Base-by-base conservation (phyloP, 2,113 vertebrate species). In the Micromys minutus region DNA sequence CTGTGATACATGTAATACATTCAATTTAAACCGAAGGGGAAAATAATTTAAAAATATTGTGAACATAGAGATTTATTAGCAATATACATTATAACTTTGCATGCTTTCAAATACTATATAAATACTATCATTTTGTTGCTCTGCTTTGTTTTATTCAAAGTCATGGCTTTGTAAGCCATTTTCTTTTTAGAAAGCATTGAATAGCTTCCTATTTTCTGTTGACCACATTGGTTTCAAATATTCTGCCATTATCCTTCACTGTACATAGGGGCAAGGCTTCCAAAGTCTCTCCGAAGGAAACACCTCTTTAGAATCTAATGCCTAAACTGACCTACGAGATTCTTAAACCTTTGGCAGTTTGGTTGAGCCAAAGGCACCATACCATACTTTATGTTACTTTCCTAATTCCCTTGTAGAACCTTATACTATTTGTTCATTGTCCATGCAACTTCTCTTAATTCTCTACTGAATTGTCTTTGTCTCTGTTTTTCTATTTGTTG, bases 121-220 rank as follows among this genome's bases (percentile, higher is more conserved):
- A 81, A 81, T 91, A 52, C 71, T 50, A 79, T 61, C 15, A 90
- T 86, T 47, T 91, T 80, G 47, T 45, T 24, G 83, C 17, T 88
- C 34, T 76, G 5, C 50, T 55, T 75, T 61, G 77, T 91, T 92
- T 94, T 65, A 91, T 63, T 92, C 42, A 88, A 94, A 95, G 92
- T 76, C 69, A 86, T 45, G 26, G n/a, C 55, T 87, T 87, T 65
- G 17, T 84, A 74, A 42, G 47, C 3, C 1, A 52, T 47, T 89
- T 71, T 83, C 65, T 57, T 0, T 42, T 36, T 61, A n/a, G 8
- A 61, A 72, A 85, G 57, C 39, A 79, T 42, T 47, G 31, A 21
- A 26, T 52, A 45, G 59, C 71, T 81, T 77, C 45, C 59, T 67
- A 1, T 86, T 11, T 67, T 50, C 79, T 91, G 4, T 16, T 63